A percentile compares a stretch with the other conserved stretches of the same genome.
These are phyloP conservation scores for Drosophila kepulauana DNA, from an alignment of 1,140 invertebrate genomes.

Conservation along the genomic window DNA sequence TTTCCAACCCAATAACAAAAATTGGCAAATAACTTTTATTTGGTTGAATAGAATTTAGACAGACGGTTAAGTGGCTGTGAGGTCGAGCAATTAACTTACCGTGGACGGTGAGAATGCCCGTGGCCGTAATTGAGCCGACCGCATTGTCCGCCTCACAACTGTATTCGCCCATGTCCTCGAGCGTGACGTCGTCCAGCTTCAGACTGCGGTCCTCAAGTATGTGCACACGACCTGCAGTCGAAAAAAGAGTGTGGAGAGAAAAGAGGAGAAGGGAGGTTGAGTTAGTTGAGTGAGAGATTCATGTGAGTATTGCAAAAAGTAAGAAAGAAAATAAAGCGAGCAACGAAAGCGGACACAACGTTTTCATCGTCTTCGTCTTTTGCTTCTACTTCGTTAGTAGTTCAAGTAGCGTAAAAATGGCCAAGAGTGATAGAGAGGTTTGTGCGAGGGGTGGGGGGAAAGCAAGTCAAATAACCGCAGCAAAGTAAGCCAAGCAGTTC, in stretches of 20 bases:
- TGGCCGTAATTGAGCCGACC: slow-evolving; percentile 92
- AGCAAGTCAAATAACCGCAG: slow-evolving; percentile 70
- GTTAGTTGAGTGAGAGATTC: not conserved
- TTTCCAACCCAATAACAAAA: too few species aligned
- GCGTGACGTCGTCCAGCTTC: slow-evolving; percentile 90
- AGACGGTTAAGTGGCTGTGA: not conserved
- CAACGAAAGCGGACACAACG: slow-evolving; percentile 38
- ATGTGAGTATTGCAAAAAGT: slow-evolving; percentile 51
- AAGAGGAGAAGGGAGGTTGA: slow-evolving; percentile 6
- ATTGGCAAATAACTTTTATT: too few species aligned
- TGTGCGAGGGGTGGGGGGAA: not conserved
- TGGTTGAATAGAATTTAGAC: too few species aligned
- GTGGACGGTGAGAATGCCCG: slow-evolving; percentile 92
- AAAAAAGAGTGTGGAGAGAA: slow-evolving; percentile 22
- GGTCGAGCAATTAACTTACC: slow-evolving; percentile 86
- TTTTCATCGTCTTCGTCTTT: slow-evolving; percentile 16
- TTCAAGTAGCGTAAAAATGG: slow-evolving; percentile 83
- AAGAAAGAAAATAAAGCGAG: slow-evolving; percentile 24
- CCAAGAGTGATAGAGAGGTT: slow-evolving; percentile 32
- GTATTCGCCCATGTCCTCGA: slow-evolving; percentile 95
- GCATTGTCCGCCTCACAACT: slow-evolving; percentile 96
- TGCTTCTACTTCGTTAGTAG: slow-evolving; percentile 81
- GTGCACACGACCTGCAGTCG: slow-evolving; percentile 87
- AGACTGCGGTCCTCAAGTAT: slow-evolving; percentile 92
- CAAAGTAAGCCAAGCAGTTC: slow-evolving; percentile 69